These are phyloP conservation scores for Anguilla pacifica DNA, from an alignment of 2,797 vertebrate species.

Conservation along the genomic window DNA sequence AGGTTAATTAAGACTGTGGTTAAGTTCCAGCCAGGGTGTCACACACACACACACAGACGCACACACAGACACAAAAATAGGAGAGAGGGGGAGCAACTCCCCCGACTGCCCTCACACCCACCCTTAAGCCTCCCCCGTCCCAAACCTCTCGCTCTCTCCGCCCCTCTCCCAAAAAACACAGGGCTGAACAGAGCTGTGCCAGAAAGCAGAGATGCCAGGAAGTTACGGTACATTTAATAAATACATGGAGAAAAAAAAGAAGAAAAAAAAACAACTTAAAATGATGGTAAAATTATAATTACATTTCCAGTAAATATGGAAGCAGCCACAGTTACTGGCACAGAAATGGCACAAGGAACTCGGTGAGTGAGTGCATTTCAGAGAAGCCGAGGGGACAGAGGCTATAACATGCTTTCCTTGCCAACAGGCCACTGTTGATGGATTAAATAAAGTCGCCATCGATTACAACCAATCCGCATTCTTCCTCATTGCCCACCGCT, in stretches of 20 bases:
- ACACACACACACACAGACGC: conserved; percentile 21
- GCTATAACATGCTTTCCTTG: neutral
- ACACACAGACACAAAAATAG: conserved; percentile 18
- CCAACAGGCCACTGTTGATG: neutral
- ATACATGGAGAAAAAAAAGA: neutral
- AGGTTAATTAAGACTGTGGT: conserved; percentile 61
- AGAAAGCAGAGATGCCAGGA: conserved; percentile 15
- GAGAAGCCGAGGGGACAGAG: neutral
- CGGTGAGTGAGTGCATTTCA: neutral
- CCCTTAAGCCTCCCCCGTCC: neutral
- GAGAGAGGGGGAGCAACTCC: conserved; percentile 32
- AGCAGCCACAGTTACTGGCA: neutral
- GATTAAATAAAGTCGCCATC: neutral
- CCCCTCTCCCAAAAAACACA: neutral
- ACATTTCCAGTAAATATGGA: neutral
- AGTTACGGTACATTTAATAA: neutral
- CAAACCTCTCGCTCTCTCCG: neutral
- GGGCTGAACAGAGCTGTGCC: neutral
- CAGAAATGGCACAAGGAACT: neutral
- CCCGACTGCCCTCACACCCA: conserved; percentile 35
- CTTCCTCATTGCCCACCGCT: neutral
- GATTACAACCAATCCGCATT: neutral
- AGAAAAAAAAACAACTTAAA: neutral
- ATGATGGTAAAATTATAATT: neutral
- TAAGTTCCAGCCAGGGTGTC: conserved; percentile 56